Evolutionary conservation across 2,888 invertebrate genomes (phyloP).

Genomic region (Seladonia tumulorum): DNA sequence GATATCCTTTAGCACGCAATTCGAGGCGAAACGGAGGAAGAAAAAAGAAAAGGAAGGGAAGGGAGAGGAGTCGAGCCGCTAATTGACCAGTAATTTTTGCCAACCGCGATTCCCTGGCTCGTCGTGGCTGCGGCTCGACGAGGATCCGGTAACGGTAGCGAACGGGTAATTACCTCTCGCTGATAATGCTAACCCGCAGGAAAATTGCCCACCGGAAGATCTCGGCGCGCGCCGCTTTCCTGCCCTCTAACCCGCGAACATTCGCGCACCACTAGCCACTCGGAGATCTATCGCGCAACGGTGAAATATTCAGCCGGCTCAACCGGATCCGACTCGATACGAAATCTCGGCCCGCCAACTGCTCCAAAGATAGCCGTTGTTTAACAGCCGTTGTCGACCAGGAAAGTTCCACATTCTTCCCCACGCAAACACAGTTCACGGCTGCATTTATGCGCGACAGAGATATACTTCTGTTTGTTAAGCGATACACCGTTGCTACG

Average conservation of each 20-base stretch:
- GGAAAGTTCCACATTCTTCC: not conserved
- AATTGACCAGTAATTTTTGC: conserved; percentile 68
- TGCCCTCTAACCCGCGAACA: conserved; percentile 28
- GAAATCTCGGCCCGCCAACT: not conserved
- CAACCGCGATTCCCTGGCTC: conserved; percentile 62
- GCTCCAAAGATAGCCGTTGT: not conserved
- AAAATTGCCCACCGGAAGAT: conserved; percentile 70
- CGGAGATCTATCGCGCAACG: conserved; percentile 12
- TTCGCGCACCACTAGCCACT: conserved; percentile 13
- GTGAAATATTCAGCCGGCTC: conserved; percentile 19
- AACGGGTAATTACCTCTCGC: conserved; percentile 66
- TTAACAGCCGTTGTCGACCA: conserved; percentile 8
- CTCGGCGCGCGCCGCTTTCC: conserved; percentile 50
- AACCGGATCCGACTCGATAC: conserved; percentile 30
- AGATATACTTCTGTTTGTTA: not conserved
- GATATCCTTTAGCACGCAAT: conserved; percentile 55
- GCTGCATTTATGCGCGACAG: not conserved
- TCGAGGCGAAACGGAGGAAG: conserved; percentile 50
- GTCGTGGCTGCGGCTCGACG: conserved; percentile 53
- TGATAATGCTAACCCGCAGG: conserved; percentile 67
- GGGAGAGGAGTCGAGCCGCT: conserved; percentile 57
- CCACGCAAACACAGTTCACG: not conserved
- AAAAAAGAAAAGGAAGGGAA: not conserved
- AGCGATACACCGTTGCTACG: not conserved
- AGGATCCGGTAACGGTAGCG: conserved; percentile 72